Conservation (phyloP, 37 sponge, comb jelly and placozoan species). For the Halisarca cf. caerulea region DNA sequence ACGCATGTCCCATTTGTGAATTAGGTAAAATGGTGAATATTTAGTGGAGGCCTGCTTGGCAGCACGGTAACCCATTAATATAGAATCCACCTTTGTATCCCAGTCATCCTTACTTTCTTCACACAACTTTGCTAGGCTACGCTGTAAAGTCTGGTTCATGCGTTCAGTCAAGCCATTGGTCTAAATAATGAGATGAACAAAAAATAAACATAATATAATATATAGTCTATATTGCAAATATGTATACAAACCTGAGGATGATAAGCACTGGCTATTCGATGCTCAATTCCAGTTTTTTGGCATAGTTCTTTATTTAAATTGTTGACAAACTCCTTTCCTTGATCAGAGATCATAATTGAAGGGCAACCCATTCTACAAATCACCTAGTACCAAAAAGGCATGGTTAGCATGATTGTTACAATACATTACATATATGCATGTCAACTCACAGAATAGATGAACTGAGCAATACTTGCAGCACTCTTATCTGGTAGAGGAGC, state of each 20-base stretch:
- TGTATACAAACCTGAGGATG: conserved; percentile 40
- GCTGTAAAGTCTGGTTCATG: conserved; percentile 31
- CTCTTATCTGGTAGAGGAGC: conserved; percentile 40
- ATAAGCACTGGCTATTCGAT: conserved; percentile 30
- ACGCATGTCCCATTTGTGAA: conserved; percentile 4
- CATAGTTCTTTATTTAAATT: conserved; percentile 7
- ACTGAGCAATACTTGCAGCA: conserved; percentile 22
- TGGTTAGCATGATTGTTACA: not conserved
- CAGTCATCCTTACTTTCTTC: conserved; percentile 41
- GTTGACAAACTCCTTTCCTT: conserved; percentile 57
- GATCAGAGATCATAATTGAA: conserved; percentile 20
- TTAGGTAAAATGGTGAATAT: conserved; percentile 42
- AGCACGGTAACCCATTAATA: conserved; percentile 31
- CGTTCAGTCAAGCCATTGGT: conserved; percentile 50
- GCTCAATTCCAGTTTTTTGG: conserved; percentile 23
- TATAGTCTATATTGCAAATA: not conserved
- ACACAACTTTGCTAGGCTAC: conserved; percentile 30
- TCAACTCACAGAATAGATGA: conserved; percentile 41
- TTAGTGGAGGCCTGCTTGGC: conserved; percentile 36
- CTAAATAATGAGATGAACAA: not conserved
- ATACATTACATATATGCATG: not conserved
- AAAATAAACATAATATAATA: not conserved
- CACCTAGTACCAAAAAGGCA: not conserved
- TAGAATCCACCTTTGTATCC: conserved; percentile 41
- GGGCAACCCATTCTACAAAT: conserved; percentile 38